Evolutionary conservation across 2,888 invertebrate species (phyloP), one percentile per base, ranked within the genome.

Genomic region (Globia sparganii): DNA sequence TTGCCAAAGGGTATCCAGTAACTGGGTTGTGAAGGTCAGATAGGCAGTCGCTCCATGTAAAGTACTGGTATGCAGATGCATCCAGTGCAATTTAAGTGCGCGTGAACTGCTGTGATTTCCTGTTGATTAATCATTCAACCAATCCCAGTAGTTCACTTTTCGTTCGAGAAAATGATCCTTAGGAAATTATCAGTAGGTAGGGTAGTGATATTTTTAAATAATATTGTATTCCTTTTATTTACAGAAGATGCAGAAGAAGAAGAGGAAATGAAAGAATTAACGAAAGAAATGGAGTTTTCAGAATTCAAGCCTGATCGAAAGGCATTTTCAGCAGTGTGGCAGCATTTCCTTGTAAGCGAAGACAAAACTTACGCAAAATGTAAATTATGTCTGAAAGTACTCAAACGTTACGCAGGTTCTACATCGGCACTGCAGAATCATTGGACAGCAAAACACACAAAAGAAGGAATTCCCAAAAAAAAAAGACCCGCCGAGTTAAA

Each of bases 321-420:
- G 8, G 28, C 53, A 3, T 64, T 34, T 11, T 80, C 80, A 13
- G 40, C 53, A 15, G 82, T 81, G 18, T 80, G 80, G 80, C 8
- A 61, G 25, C 21, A 46, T 53, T 80, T 69, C 59, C 67, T 71
- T 28, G 66, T 66, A n/a, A 81, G 71, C 49, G 53, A 62, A 28
- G 62, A 80, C 43, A 81, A 67, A 71, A 15, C 1, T 49, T 64
- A 43, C 18, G 80, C 77, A 21, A 67, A 76, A 71, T 80, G 80
- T 64, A 81, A 80, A 71, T 2, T 71, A 53, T 80, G 80, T 53
- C 61, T 31, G 11, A 76, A 71, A 71, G 71, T 80, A 9, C 15
- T 80, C 18, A 76, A 68, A 59, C 81, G 80, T 13, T 25, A 58
- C 11, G 34, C 46, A 13, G 62, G 76, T 4, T 70, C 70, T 11